These are phyloP conservation scores for Gymnoscelis rufifasciata DNA, from an alignment of 2,888 invertebrate species.

Conservation along the genomic window DNA sequence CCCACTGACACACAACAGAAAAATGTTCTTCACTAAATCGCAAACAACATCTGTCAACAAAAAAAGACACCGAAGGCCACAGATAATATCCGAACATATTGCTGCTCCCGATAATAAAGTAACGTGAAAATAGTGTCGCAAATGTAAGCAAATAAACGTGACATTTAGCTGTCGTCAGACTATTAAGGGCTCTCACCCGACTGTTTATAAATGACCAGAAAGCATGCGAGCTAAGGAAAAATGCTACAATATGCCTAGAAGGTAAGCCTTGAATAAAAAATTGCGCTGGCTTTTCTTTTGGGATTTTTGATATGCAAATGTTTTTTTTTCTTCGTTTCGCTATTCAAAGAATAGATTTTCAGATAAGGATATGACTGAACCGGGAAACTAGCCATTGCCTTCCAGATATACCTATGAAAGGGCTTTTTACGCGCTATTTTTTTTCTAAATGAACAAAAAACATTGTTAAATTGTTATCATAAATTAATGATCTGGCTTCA, in stretches of 20 bases:
- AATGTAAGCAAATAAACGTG: conserved; percentile 66
- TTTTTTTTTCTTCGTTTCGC: neutral
- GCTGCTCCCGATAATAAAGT: conserved; percentile 44
- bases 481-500: too few species aligned
- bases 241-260: conserved; percentile 43
- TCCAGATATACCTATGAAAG: too few species aligned
- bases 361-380: too few species aligned
- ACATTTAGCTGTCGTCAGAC: conserved; percentile 76
- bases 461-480: too few species aligned
- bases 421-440: too few species aligned
- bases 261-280: conserved; percentile 60
- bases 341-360: too few species aligned
- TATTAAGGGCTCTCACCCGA: conserved; percentile 72
- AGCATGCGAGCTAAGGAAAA: conserved; percentile 69
- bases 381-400: too few species aligned
- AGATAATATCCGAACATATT: conserved; percentile 34
- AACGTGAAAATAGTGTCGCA: conserved; percentile 50
- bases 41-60: too few species aligned
- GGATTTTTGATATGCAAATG: conserved; percentile 9
- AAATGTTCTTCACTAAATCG: too few species aligned
- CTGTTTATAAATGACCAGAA: conserved; percentile 64
- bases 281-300: conserved; percentile 37
- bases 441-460: too few species aligned
- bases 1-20: too few species aligned
- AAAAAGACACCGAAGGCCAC: conserved; percentile 9